Evolutionary conservation across 2,888 invertebrate species (phyloP).

Genomic region (Choristoneura rosaceana): DNA sequence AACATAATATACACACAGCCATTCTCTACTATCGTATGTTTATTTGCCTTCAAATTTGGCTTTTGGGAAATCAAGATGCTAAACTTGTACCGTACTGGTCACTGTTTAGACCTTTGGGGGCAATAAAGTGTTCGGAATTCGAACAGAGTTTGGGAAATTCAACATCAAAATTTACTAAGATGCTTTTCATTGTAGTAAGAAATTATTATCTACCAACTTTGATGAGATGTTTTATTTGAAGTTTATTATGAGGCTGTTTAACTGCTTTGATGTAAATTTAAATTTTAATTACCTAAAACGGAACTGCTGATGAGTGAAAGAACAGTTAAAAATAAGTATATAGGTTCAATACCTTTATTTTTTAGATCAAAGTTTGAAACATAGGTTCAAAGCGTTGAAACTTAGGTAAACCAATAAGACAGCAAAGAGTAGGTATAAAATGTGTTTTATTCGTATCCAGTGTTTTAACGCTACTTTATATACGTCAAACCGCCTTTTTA

Average conservation of each 20-base stretch:
- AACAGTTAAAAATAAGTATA: too few species aligned
- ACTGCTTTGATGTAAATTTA: too few species aligned
- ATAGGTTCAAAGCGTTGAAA: too few species aligned
- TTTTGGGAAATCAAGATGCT: constrained; percentile 79
- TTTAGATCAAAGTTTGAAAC: too few species aligned
- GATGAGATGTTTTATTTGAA: constrained; percentile 16
- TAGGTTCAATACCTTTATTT: too few species aligned
- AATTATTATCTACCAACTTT: not conserved
- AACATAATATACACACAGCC: constrained; percentile 20
- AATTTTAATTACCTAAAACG: too few species aligned
- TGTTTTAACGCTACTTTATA: not conserved
- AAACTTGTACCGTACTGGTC: constrained; percentile 69
- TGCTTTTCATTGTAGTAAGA: constrained; percentile 21
- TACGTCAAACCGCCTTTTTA: not conserved
- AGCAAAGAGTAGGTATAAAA: too few species aligned
- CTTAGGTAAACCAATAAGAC: too few species aligned
- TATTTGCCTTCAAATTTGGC: constrained; percentile 73
- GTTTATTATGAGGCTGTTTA: too few species aligned
- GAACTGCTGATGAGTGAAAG: too few species aligned
- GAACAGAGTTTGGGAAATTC: constrained; percentile 52
- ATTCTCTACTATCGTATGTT: constrained; percentile 53
- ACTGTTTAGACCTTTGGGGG: constrained; percentile 57
- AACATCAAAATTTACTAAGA: constrained; percentile 36
- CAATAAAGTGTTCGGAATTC: constrained; percentile 54
- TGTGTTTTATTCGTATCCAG: not conserved